Evolutionary conservation across 2,888 invertebrate genomes (phyloP).

Genomic region (Bembecia ichneumoniformis): DNA sequence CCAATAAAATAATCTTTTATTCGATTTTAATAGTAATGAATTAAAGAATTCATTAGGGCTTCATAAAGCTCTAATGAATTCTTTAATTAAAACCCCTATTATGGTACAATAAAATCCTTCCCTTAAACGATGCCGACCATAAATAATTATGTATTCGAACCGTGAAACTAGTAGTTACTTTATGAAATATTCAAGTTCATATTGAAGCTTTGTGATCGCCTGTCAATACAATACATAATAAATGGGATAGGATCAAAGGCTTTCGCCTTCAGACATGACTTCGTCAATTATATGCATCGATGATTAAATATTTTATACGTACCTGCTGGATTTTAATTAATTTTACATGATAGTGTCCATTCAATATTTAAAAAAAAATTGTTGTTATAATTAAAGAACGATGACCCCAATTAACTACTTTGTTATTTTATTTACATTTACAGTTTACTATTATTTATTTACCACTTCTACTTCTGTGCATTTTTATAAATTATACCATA

Average conservation of each 20-base stretch:
- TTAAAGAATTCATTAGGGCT: no score
- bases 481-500: no score
- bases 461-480: no score
- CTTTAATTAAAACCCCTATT: not conserved
- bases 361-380: not conserved
- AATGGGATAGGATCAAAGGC: not conserved
- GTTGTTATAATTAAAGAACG: not conserved
- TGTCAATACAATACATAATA: not conserved
- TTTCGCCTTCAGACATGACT: not conserved
- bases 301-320: not conserved
- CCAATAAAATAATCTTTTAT: no score
- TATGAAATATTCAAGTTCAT: not conserved
- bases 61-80: no score
- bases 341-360: not conserved
- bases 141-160: not conserved
- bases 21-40: no score
- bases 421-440: no score
- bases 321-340: not conserved
- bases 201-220: constrained; percentile 1
- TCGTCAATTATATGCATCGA: not conserved
- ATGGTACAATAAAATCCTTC: not conserved
- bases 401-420: no score
- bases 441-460: no score
- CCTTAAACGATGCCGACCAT: not conserved
- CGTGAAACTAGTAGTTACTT: not conserved